Evolutionary conservation across 2,888 invertebrate species (phyloP).

Genomic region (Pseudococcus viburni): DNA sequence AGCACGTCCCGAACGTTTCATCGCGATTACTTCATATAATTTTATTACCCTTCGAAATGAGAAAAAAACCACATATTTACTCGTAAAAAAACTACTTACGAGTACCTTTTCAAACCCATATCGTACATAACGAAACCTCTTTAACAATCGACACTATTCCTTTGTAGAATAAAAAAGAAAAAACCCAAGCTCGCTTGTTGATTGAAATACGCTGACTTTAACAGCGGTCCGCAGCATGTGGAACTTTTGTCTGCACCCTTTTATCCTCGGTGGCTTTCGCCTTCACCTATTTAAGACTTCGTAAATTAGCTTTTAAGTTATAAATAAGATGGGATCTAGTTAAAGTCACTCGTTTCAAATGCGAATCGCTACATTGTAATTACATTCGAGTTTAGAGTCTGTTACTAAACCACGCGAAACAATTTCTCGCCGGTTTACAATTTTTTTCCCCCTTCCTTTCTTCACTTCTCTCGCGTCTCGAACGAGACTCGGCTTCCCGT

Average conservation of each 20-base stretch:
- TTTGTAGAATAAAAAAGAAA: not conserved
- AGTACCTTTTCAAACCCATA: conserved; percentile 7
- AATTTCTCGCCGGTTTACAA: conserved; percentile 38
- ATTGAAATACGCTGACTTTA: conserved; percentile 8
- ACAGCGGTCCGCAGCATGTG: conserved; percentile 35
- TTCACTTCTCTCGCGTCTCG: not conserved
- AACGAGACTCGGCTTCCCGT: not conserved
- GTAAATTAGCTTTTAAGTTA: conserved; percentile 53
- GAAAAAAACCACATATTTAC: not conserved
- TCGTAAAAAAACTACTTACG: conserved; percentile 2
- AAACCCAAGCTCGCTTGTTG: not conserved
- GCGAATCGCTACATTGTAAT: conserved; percentile 29
- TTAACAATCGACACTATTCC: not conserved
- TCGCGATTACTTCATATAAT: conserved; percentile 26
- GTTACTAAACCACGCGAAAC: conserved; percentile 47
- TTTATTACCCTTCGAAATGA: not conserved
- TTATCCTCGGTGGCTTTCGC: not conserved
- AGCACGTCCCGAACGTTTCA: conserved; percentile 23
- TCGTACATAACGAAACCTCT: conserved; percentile 14
- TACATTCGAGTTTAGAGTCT: conserved; percentile 53
- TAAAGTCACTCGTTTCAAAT: conserved; percentile 11
- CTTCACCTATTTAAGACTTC: conserved; percentile 8
- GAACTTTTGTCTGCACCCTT: not conserved
- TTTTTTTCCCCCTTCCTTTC: not conserved
- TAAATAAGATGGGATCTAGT: conserved; percentile 53